Evolutionary conservation across 30 jellyfish, hydroid and myxozoan species (phyloP).

Genomic region (Aurelia aurita complex sp. Pacific): DNA sequence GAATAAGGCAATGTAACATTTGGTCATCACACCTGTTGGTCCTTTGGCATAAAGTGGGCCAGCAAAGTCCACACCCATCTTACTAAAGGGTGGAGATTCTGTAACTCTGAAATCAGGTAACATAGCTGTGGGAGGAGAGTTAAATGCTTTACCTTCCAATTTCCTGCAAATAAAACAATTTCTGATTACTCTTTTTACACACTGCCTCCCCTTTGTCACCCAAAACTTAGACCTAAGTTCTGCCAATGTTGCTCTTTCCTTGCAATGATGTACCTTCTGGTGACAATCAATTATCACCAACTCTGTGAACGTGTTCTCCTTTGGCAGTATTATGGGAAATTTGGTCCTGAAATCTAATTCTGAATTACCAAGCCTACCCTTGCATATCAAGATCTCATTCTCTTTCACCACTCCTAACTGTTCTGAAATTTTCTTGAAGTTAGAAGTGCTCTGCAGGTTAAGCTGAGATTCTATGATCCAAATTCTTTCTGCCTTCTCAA

Average conservation of each 20-base stretch:
- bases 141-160: neutral
- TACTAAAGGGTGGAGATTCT: constrained; percentile 33
- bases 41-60: constrained; percentile 31
- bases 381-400: constrained; percentile 12
- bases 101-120: constrained; percentile 46
- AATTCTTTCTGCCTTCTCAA: too few relatives aligned
- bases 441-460: too few relatives aligned
- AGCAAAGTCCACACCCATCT: constrained; percentile 20
- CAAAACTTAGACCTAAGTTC: too few relatives aligned
- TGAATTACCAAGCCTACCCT: constrained; percentile 1
- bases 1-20: too few relatives aligned
- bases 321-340: neutral
- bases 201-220: too few relatives aligned
- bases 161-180: too few relatives aligned
- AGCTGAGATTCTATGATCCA: too few relatives aligned
- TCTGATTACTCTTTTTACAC: too few relatives aligned
- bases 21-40: too few relatives aligned
- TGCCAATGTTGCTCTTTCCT: too few relatives aligned
- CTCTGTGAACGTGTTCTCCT: neutral
- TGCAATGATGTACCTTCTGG: too few relatives aligned
- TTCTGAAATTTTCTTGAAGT: neutral
- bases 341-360: constrained; percentile 2
- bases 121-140: constrained; percentile 26
- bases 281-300: too few relatives aligned
- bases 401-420: constrained; percentile 21